These are phyloP conservation scores for Glaucopsyche alexis DNA, from an alignment of 2,888 invertebrate species.

Conservation along the genomic window DNA sequence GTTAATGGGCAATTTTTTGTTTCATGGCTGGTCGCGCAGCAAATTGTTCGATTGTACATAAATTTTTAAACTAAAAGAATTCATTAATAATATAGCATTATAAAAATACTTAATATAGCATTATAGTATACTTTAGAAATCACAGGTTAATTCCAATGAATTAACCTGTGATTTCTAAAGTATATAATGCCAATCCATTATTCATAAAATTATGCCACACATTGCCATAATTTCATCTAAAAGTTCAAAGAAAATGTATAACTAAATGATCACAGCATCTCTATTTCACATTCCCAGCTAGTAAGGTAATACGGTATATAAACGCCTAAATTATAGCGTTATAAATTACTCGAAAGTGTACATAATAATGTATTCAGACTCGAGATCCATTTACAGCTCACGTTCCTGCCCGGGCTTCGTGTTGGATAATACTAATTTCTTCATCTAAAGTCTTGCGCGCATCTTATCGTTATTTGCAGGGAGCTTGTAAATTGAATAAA, in stretches of 20 bases:
- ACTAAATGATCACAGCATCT: neutral
- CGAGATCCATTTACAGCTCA: constrained; percentile 22
- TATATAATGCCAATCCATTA: no score
- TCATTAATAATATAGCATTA: no score
- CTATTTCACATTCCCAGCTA: neutral
- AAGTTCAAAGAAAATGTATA: neutral
- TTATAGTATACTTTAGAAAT: no score
- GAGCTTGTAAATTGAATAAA: constrained; percentile 24
- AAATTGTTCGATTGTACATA: no score
- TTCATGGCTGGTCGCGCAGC: no score
- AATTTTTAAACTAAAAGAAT: no score
- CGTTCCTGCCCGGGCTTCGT: constrained; percentile 15
- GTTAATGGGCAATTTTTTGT: no score
- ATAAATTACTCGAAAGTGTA: constrained; percentile 27
- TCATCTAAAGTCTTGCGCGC: constrained; percentile 8
- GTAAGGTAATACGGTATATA: neutral
- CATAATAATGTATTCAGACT: constrained; percentile 27
- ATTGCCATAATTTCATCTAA: neutral
- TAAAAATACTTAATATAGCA: no score
- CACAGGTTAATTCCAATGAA: no score
- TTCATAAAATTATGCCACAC: no score
- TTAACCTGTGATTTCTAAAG: no score
- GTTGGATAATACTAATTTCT: constrained; percentile 23
- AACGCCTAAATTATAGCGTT: constrained; percentile 19
- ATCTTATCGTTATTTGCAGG: constrained; percentile 9